Evolutionary conservation across 2,888 invertebrate genomes (phyloP), one percentile per base, ranked within the genome.

Genomic region (Chaitophorus viminalis): DNA sequence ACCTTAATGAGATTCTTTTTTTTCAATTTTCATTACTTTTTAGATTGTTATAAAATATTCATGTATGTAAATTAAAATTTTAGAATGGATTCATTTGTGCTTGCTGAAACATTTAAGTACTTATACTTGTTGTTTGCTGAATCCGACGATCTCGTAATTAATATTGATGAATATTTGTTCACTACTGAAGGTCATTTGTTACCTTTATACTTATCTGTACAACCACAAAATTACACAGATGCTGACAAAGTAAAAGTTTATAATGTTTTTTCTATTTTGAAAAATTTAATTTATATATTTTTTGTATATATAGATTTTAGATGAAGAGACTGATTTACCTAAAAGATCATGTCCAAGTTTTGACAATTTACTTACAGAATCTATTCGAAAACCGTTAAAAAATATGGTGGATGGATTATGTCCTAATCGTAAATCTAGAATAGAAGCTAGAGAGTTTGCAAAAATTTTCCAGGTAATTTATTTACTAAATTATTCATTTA

Each of bases 41-140:
- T 78, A 21, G 17, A 3, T 65, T 36, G 36, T 25, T 65, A 6
- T 54, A 54, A 54, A 39, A 82, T 82, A n/a, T 60, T 60, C 46
- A 77, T 78, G 8, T 33, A 68, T 29, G 5, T 74, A 31, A 87
- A 54, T 70, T 86, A 83, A 60, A 88, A 31, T 90, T 90, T 29
- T 90, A 94, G 98, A 89, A 98, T 99, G 98, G 99, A 99, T 91
- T 99, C 99, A 0, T 99, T 97, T 92, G 98, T 99, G 0, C 93
- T 99, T 1, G 97, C 99, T 0, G 99, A 99, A 92, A 99, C 99
- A 0, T 96, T 99, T 91, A 99, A 99, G 92, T 99, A 99, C 91
- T 93, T 99, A 18, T 99, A 95, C 92, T 93, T 99, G 91, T 92
- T 99, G 88, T 99, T 99, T 91, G 95, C 98, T 65, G 96, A 98